Percentiles rank a stretch among this genome's conserved stretches.
These are phyloP conservation scores for Empis stercorea DNA, from an alignment of 2,888 invertebrate species.

Conservation along the genomic window DNA sequence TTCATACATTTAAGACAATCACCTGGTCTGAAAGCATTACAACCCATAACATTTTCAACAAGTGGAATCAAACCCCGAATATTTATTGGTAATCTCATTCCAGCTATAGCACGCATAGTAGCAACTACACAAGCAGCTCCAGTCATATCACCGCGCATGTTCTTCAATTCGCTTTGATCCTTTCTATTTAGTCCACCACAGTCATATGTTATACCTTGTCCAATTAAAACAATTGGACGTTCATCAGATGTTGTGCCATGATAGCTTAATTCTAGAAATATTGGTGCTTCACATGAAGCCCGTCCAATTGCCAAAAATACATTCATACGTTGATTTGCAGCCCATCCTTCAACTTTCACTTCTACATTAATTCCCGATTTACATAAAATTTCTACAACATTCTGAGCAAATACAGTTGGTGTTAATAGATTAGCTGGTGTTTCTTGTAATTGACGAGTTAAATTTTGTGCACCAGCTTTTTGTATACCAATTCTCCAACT, in stretches of 20 bases:
- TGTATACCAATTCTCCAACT: conserved; percentile 60
- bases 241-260: conserved; percentile 46
- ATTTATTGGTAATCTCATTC: conserved; percentile 56
- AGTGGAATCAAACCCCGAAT: conserved; percentile 60
- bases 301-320: conserved; percentile 63
- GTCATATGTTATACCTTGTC: conserved; percentile 54
- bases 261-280: conserved; percentile 65
- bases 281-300: conserved; percentile 64
- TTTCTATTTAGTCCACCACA: conserved; percentile 67
- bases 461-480: conserved; percentile 68
- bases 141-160: conserved; percentile 74
- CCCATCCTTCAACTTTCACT: conserved; percentile 46
- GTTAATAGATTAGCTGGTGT: conserved; percentile 68
- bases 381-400: conserved; percentile 36
- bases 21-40: conserved; percentile 64
- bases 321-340: conserved; percentile 61
- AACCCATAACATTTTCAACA: conserved; percentile 68
- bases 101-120: conserved; percentile 54
- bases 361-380: conserved; percentile 30
- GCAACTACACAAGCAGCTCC: conserved; percentile 70
- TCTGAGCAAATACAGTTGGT: conserved; percentile 63
- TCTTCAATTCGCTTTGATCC: conserved; percentile 15
- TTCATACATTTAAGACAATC: conserved; percentile 63
- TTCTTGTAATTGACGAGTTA: conserved; percentile 64
- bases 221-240: conserved; percentile 60